Percentiles rank a stretch among this genome's conserved stretches.
Conservation (phyloP, 1,140 invertebrate species). For the Halotydeus destructor region DNA sequence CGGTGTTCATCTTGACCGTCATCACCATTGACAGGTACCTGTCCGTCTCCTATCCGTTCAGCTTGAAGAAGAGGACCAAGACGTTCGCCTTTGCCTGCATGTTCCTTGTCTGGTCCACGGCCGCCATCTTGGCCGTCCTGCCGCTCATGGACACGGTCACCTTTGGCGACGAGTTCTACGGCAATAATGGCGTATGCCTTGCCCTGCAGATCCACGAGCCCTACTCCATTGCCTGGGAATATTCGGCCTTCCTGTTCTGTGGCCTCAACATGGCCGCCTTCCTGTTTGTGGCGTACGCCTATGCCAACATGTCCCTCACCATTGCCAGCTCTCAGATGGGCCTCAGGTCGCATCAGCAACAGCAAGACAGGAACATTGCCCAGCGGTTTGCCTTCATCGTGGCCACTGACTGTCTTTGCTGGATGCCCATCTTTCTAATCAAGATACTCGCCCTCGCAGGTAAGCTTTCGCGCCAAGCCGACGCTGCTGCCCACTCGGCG, state of each 20-base stretch:
- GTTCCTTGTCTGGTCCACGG: slow-evolving; percentile 14
- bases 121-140: slow-evolving; percentile 15
- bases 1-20: slow-evolving; percentile 47
- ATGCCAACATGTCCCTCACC: slow-evolving; percentile 27
- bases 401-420: slow-evolving; percentile 45
- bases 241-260: slow-evolving; percentile 25
- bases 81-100: slow-evolving; percentile 19
- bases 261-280: slow-evolving; percentile 24
- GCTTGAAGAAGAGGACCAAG: slow-evolving; percentile 11
- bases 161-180: slow-evolving; percentile 20
- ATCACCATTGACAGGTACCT: slow-evolving; percentile 48
- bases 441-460: slow-evolving; percentile 18
- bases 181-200: slow-evolving; percentile 25
- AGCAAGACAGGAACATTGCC: slow-evolving; percentile 41
- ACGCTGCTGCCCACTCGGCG: no score
- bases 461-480: background rate
- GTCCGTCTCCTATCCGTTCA: slow-evolving; percentile 18
- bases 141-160: slow-evolving; percentile 14
- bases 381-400: slow-evolving; percentile 52
- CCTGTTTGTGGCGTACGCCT: slow-evolving; percentile 37
- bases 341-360: slow-evolving; percentile 33
- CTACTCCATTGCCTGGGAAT: slow-evolving; percentile 25
- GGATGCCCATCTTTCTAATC: slow-evolving; percentile 22
- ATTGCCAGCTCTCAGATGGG: slow-evolving; percentile 37
- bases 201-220: slow-evolving; percentile 24